A percentile compares a stretch with the other conserved stretches of the same genome.
phyloP scores from a whole-genome alignment of 2,797 vertebrate genomes.

The Thalassophryne amazonica region DNA sequence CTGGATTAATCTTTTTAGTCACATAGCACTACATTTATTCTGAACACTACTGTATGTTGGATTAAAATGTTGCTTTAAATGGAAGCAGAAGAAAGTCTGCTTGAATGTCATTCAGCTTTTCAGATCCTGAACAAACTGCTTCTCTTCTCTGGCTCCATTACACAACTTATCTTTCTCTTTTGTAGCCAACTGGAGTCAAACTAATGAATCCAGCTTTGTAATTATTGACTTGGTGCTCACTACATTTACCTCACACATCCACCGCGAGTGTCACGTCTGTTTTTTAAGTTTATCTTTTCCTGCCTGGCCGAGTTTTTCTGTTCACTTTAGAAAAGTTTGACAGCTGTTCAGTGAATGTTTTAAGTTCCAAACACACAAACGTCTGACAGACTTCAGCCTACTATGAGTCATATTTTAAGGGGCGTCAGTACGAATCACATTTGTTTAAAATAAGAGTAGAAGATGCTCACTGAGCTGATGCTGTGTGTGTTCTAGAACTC shows the following conservation, averaged over 20 bases:
- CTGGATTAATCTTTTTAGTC: too few relatives aligned
- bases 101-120: constrained; percentile 40
- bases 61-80: too few relatives aligned
- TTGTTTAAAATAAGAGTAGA: constrained; percentile 3
- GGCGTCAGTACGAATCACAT: constrained; percentile 7
- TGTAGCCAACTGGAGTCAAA: constrained; percentile 9
- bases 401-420: constrained; percentile 2
- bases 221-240: too few relatives aligned
- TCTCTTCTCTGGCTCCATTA: neutral
- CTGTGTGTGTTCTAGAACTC: too few relatives aligned
- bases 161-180: neutral
- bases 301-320: neutral
- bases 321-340: neutral
- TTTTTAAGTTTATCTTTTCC: too few relatives aligned
- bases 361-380: neutral
- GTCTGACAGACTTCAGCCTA: neutral
- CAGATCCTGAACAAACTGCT: neutral
- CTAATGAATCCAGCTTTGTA: too few relatives aligned
- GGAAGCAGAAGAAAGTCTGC: too few relatives aligned
- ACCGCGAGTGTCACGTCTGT: too few relatives aligned
- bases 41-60: too few relatives aligned
- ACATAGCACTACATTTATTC: too few relatives aligned
- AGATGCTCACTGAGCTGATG: constrained; percentile 20
- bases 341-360: neutral
- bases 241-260: too few relatives aligned